Base-by-base conservation (phyloP, 2,797 vertebrate species). In the Pseudopleuronectes americanus region DNA sequence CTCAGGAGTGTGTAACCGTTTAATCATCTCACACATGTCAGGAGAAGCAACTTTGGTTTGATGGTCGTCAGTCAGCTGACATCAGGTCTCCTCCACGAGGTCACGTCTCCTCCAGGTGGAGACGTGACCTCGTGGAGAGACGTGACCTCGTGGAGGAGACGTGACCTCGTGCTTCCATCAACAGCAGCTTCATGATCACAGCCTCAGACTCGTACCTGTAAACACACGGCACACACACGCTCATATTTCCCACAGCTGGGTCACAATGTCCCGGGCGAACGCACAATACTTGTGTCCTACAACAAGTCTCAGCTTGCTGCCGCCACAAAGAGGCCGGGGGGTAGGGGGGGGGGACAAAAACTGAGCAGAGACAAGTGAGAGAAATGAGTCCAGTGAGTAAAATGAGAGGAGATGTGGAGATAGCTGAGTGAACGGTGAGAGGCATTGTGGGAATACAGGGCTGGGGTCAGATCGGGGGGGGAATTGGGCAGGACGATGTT, bases 271-370 rank as follows among this genome's bases (percentile, higher is more conserved):
- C 77, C 80, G 12, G 28, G 57, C 71, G 65, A 28, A 47, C 16
- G 16, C 23, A 36, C 59, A 55, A 61, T 62, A 69, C 72, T 77
- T 81, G 55, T 70, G 22, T 8, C 70, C 8, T 31, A 56, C n/a
- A 1, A 62, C 79, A 79, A 64, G 90, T 86, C 84, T 86, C 70
- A 81, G 69, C 92, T 85, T 81, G 89, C 77, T 51, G 17, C 60
- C 56, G 60, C 48, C 71, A 67, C 70, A 78, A 61, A 85, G 77
- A 83, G 61, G 69, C 52, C 14, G 0, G 47, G 45, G 0, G 47
- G 45, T 45, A 59, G 31, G 43, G 43, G 45, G 49, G 64, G 31
- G 43, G 66, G 28, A 26, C 12, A 71, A 51, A 67, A 36, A 36
- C 33, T 51, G 65, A 43, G n/a, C 1, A 48, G 45, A 16, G 10